Base-by-base conservation (phyloP, 2,888 invertebrate genomes). In the Drosophila kambysellisi region DNA sequence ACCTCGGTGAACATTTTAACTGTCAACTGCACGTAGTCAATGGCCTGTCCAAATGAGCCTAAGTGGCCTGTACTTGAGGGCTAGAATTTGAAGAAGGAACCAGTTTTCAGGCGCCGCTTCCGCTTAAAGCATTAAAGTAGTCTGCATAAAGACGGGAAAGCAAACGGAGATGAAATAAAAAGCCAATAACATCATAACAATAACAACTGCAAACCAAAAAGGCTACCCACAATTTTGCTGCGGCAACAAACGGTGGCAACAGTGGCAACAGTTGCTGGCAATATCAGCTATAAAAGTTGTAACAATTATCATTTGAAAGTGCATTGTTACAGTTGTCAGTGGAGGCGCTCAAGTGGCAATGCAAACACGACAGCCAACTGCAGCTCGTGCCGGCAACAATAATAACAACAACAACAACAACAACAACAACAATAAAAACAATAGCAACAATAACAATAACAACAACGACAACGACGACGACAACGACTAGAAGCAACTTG, bases 231-330 rank as follows among this genome's bases (percentile, higher is more conserved):
- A 72, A 64, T 68, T 72, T 68, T 72, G 68, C 79, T 46, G 61
- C 57, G 35, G 66, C 74, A 69, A 50, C 74, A 61, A 67, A 35
- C 62, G 53, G 54, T 33, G 30, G 58, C 61, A 65, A 29, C 62
- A 67, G 59, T 39, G 65, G 76, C 85, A 83, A 83, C 85, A 82
- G 82, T 86, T 88, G 88, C 72, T 56, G 48, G 79, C 82, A 80
- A 79, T 87, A 87, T 82, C 81, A 89, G 79, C 85, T 82, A 88
- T 85, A 89, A 85, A 88, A 88, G 85, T 89, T 88, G 85, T 83
- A 85, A 83, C 88, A 88, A 88, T 88, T 89, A 88, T 88, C 89
- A 89, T 88, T 89, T 88, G 83, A 89, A 88, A 88, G 82, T 88
- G 89, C 86, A 88, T 88, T 88, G 88, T 88, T 85, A 85, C 81